Percentiles rank a stretch among this genome's conserved stretches.
Evolutionary conservation across 2,797 vertebrate genomes (phyloP).

Genomic region (Scomberomorus guttatus): DNA sequence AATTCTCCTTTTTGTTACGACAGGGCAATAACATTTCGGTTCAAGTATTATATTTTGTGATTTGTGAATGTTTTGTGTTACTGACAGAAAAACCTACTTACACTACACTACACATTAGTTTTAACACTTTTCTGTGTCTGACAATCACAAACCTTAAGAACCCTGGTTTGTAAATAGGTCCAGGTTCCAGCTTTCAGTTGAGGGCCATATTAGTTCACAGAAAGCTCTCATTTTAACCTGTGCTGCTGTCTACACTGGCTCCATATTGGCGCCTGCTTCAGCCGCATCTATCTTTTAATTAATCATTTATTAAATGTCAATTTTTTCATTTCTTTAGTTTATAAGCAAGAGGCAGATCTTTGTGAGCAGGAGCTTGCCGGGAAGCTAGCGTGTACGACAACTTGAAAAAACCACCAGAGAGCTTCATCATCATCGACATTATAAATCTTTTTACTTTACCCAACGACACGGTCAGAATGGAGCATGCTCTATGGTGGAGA

Average conservation of each 20-base stretch:
- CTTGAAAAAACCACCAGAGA: constrained; percentile 86
- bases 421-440: constrained; percentile 86
- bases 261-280: background rate
- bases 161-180: too few species aligned
- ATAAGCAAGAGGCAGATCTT: background rate
- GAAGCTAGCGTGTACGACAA: constrained; percentile 77
- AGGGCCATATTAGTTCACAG: too few species aligned
- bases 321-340: background rate
- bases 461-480: constrained; percentile 94
- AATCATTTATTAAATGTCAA: too few species aligned
- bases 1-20: too few species aligned
- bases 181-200: background rate
- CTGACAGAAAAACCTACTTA: background rate
- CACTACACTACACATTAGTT: background rate
- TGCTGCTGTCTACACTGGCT: background rate
- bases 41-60: too few species aligned
- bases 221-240: background rate
- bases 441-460: constrained; percentile 94
- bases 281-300: background rate
- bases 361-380: constrained; percentile 34
- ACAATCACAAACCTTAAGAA: background rate
- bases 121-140: background rate
- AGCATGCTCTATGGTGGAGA: constrained; percentile 97
- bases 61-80: background rate
- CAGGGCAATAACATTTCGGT: too few species aligned